phyloP scores from a whole-genome alignment of 2,797 vertebrate species.

The Lycodopsis pacificus region DNA sequence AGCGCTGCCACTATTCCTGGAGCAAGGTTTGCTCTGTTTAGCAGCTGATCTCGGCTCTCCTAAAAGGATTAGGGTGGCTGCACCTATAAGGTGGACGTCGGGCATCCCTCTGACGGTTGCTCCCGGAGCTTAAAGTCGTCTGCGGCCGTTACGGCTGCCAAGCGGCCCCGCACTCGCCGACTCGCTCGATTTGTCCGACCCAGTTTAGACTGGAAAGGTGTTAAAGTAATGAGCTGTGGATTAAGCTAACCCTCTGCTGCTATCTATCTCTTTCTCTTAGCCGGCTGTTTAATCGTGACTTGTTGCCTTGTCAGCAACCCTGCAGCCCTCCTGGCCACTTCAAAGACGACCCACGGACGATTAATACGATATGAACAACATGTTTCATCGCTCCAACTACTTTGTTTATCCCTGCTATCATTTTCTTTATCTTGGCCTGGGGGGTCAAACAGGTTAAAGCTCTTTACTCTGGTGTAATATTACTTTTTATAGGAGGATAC shows the following conservation, averaged over 20 bases:
- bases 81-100: slow-evolving; percentile 29
- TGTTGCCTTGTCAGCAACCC: slow-evolving; percentile 8
- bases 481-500: slow-evolving; percentile 21
- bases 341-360: not conserved
- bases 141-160: slow-evolving; percentile 20
- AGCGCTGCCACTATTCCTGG: slow-evolving; percentile 4
- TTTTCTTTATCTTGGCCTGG: not conserved
- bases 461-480: slow-evolving; percentile 41
- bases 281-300: slow-evolving; percentile 16
- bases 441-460: slow-evolving; percentile 23
- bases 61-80: slow-evolving; percentile 69
- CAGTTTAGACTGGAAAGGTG: slow-evolving; percentile 36
- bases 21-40: slow-evolving; percentile 66
- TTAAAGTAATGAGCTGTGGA: slow-evolving; percentile 50
- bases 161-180: not conserved
- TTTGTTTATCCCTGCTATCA: not conserved
- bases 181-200: not conserved
- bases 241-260: slow-evolving; percentile 19
- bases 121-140: slow-evolving; percentile 37
- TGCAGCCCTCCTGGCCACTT: slow-evolving; percentile 8
- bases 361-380: slow-evolving; percentile 3
- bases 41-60: slow-evolving; percentile 60
- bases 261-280: slow-evolving; percentile 22
- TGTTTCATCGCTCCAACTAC: not conserved
- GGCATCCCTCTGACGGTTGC: slow-evolving; percentile 19